Base-by-base conservation (phyloP, 2,797 vertebrate genomes). In the Ambastaia sidthimunki region DNA sequence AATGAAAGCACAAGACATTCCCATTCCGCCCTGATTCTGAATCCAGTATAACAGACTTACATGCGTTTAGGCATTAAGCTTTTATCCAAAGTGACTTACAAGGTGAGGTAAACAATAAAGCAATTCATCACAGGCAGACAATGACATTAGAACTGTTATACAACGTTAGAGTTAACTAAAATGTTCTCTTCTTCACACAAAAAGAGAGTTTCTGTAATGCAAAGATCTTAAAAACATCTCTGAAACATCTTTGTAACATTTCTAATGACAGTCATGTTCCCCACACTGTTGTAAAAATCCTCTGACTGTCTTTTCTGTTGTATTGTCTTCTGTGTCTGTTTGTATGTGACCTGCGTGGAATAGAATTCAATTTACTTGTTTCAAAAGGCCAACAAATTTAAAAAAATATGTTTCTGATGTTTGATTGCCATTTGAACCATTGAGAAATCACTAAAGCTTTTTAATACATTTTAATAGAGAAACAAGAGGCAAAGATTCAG, bases 1-100 rank as follows among this genome's bases (percentile, higher is more conserved):
- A n/a, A n/a, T n/a, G n/a, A n/a, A n/a, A n/a, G n/a, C n/a, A n/a
- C n/a, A n/a, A n/a, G n/a, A n/a, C n/a, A n/a, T n/a, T n/a, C 44
- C 71, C 57, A 23, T 75, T 75, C 67, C 41, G 23, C 66, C 25
- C 55, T 68, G 7, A 31, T 73, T 23, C 68, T 71, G 31, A 16
- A 31, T 3, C 16, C 34, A 37, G 34, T 73, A 60, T n/a, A 13
- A 73, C 34, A 63, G 7, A 74, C 0, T 16, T 18, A 23, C 34
- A 37, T 37, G 7, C 34, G 7, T 37, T 37, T 37, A 37, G 34
- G 34, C 34, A 37, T 37, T 5, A 1, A 37, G 4, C 34, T 37
- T 37, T 37, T 5, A 37, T 37, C 34, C 5, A 37, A 37, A 37
- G 5, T 5, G 34, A 37, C 34, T 37, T 37, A 4, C 34, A 37